These are phyloP conservation scores for Hoplias malabaricus DNA, from an alignment of 2,113 vertebrate species.

Conservation along the genomic window DNA sequence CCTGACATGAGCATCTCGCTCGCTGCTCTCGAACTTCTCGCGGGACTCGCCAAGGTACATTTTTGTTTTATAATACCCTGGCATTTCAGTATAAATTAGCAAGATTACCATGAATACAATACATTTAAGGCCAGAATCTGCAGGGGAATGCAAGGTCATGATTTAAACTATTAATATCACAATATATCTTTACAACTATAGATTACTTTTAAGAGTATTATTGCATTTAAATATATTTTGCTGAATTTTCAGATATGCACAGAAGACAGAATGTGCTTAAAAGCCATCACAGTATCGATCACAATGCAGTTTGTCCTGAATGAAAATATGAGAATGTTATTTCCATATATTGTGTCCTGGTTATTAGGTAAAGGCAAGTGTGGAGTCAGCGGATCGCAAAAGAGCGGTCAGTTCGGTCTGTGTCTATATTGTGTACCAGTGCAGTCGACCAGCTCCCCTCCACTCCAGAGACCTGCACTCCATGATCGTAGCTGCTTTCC, in stretches of 20 bases:
- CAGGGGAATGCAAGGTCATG: too few relatives aligned
- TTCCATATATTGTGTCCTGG: not conserved
- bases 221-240: too few relatives aligned
- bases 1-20: slow-evolving; percentile 91
- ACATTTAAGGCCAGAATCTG: too few relatives aligned
- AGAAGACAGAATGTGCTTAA: too few relatives aligned
- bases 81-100: too few relatives aligned
- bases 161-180: too few relatives aligned
- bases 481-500: slow-evolving; percentile 92
- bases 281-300: too few relatives aligned
- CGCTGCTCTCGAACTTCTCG: slow-evolving; percentile 88
- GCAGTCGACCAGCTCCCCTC: slow-evolving; percentile 87
- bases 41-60: slow-evolving; percentile 88
- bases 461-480: slow-evolving; percentile 94
- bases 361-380: slow-evolving; percentile 79
- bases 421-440: slow-evolving; percentile 89
- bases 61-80: not conserved
- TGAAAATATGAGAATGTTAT: not conserved
- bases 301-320: too few relatives aligned
- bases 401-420: slow-evolving; percentile 84
- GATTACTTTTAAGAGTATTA: too few relatives aligned
- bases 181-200: too few relatives aligned
- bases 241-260: too few relatives aligned
- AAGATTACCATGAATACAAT: too few relatives aligned
- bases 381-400: slow-evolving; percentile 78